Percentiles rank a stretch among this genome's conserved stretches.
Conservation (phyloP, 2,888 invertebrate genomes). For the Periphyllus acericola region DNA sequence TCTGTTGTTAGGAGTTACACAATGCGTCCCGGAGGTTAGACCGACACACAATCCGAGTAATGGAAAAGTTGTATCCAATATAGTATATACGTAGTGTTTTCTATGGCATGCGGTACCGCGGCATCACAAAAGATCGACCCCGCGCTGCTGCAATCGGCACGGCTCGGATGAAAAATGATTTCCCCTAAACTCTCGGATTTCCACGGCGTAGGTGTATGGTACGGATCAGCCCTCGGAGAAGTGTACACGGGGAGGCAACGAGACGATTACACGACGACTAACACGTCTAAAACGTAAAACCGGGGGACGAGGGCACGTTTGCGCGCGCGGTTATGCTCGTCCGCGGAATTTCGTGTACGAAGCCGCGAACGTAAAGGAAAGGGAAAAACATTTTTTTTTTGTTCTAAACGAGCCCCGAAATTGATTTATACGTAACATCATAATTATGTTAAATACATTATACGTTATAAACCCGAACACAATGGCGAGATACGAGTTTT, state of each 20-base stretch:
- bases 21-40: conserved; percentile 20
- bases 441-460: too few species aligned
- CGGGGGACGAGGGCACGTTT: neutral
- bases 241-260: neutral
- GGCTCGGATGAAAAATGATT: conserved; percentile 32
- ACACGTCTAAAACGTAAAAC: neutral
- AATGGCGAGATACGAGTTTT: neutral
- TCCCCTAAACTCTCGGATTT: conserved; percentile 4
- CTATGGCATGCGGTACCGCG: neutral
- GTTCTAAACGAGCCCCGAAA: too few species aligned
- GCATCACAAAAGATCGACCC: conserved; percentile 23
- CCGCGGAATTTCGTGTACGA: neutral
- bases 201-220: neutral
- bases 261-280: neutral
- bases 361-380: neutral
- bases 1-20: conserved; percentile 12
- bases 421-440: too few species aligned
- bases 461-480: neutral
- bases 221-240: neutral
- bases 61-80: conserved; percentile 39
- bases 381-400: too few species aligned
- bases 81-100: neutral
- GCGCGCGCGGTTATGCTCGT: neutral
- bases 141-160: neutral
- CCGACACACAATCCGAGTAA: conserved; percentile 43